phyloP scores from a whole-genome alignment of 2,113 vertebrate genomes.

The Probosciger aterrimus region DNA sequence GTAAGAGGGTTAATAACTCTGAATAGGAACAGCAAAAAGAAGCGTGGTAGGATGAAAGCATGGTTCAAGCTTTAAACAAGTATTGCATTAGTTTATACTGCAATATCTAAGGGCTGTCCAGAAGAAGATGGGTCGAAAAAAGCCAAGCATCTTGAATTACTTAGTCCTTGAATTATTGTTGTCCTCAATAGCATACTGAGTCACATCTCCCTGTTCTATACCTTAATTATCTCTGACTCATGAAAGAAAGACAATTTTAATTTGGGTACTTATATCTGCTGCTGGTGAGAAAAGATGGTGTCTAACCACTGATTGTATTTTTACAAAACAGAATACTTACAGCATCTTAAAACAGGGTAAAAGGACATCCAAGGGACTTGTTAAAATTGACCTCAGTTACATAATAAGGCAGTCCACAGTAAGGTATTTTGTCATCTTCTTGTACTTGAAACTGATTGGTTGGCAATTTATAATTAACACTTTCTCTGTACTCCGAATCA shows the following conservation, averaged over 20 bases:
- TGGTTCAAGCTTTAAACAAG: neutral
- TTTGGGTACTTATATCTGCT: neutral
- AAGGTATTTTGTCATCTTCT: neutral
- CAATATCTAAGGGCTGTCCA: neutral
- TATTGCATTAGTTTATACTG: neutral
- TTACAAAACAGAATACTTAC: neutral
- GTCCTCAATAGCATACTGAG: neutral
- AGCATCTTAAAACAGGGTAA: neutral
- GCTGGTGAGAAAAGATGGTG: neutral
- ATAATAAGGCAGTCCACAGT: neutral
- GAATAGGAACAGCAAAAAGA: neutral
- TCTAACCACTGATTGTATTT: neutral
- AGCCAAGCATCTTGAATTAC: neutral
- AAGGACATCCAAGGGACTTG: neutral
- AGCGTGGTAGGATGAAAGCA: neutral
- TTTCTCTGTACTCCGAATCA: neutral
- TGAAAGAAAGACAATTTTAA: neutral
- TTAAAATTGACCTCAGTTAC: neutral
- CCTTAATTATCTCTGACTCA: neutral
- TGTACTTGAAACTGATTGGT: neutral
- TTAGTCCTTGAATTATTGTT: neutral
- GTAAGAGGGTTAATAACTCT: neutral
- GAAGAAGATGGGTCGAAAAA: rapidly evolving
- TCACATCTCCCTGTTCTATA: neutral
- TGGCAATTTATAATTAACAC: neutral